A percentile compares a stretch with the other conserved stretches of the same genome.
Conservation (phyloP, 2,888 invertebrate genomes). For the Coelinius sp. region DNA sequence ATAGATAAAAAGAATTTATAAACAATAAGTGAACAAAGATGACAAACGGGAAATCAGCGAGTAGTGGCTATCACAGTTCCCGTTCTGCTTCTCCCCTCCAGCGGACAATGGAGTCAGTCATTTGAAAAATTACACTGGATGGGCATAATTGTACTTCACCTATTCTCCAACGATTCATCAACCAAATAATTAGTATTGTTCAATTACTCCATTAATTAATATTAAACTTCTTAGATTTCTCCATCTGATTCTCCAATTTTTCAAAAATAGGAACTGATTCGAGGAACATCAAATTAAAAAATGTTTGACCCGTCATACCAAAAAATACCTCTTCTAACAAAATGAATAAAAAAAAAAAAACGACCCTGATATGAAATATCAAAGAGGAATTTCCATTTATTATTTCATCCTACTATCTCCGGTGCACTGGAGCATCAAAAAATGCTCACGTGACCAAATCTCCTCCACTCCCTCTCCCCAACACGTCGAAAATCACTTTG, state of each 20-base stretch:
- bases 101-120: constrained; percentile 9
- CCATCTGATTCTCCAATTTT: background rate
- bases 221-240: background rate
- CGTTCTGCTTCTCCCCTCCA: background rate
- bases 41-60: background rate
- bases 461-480: background rate
- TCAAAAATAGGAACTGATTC: background rate
- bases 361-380: background rate
- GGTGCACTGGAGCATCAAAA: background rate
- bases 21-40: background rate
- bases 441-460: background rate
- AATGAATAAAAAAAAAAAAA: background rate
- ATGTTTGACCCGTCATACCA: too few species aligned
- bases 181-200: background rate
- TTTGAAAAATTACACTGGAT: constrained; percentile 8
- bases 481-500: constrained; percentile 15
- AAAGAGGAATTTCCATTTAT: background rate
- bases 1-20: background rate
- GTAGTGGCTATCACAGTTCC: background rate
- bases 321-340: background rate
- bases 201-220: background rate
- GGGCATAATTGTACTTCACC: constrained; percentile 4
- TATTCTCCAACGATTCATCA: background rate
- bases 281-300: background rate
- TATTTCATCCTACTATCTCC: constrained; percentile 7